Evolutionary conservation across 1,140 invertebrate genomes (phyloP).

Genomic region (Hydropsyche tenuis): DNA sequence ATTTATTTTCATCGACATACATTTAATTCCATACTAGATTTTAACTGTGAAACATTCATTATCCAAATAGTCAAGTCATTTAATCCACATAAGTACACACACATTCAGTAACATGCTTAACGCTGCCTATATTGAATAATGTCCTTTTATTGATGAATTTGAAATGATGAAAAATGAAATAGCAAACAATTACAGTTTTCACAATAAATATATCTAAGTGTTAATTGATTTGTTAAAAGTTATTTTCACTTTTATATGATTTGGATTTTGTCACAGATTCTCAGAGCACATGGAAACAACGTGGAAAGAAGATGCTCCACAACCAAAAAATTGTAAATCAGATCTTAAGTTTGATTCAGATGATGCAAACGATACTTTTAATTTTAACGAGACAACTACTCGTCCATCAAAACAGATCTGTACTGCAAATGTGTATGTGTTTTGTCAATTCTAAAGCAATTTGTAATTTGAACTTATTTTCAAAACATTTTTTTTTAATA

Average conservation of each 20-base stretch:
- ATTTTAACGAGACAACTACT: constrained; percentile 46
- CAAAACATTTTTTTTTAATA: too few relatives aligned
- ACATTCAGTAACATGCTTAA: too few relatives aligned
- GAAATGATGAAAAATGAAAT: too few relatives aligned
- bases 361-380: constrained; percentile 63
- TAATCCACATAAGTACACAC: too few relatives aligned
- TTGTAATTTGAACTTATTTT: too few relatives aligned
- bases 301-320: constrained; percentile 34
- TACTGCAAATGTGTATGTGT: constrained; percentile 40
- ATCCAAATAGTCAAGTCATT: too few relatives aligned
- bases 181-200: too few relatives aligned
- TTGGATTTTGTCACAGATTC: constrained; percentile 44
- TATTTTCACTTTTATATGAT: background rate
- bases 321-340: constrained; percentile 67
- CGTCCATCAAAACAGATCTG: constrained; percentile 42
- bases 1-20: background rate
- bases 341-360: constrained; percentile 73
- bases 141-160: too few relatives aligned
- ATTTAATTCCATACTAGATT: too few relatives aligned
- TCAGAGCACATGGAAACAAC: constrained; percentile 34
- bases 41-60: too few relatives aligned
- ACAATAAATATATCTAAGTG: too few relatives aligned
- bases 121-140: too few relatives aligned
- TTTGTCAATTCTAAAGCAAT: background rate
- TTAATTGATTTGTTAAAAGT: background rate